Evolutionary conservation across 2,113 vertebrate genomes (phyloP).

Genomic region (Callospermophilus lateralis): DNA sequence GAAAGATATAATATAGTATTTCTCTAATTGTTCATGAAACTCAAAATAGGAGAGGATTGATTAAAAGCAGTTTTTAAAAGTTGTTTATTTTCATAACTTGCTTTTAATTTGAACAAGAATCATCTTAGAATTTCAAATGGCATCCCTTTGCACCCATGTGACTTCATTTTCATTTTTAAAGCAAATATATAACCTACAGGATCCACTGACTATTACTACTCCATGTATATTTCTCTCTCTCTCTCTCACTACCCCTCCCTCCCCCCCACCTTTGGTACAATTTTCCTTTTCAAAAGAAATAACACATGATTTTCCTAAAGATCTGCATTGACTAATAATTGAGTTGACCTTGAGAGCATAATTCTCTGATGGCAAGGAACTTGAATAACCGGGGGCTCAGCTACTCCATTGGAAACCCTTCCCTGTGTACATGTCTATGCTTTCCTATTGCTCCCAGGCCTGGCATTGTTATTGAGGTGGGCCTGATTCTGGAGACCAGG

Average conservation of each 20-base stretch:
- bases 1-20: background rate
- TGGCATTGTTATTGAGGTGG: background rate
- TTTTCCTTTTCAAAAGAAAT: constrained; percentile 34
- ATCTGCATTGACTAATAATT: background rate
- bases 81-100: constrained; percentile 36
- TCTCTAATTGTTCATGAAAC: background rate
- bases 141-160: background rate
- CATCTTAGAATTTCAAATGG: constrained; percentile 36
- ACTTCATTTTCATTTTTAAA: constrained; percentile 43
- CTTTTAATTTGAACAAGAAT: constrained; percentile 4
- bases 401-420: background rate
- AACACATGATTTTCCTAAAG: background rate
- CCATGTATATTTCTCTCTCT: background rate
- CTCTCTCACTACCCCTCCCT: background rate
- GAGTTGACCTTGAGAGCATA: background rate
- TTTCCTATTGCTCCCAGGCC: background rate
- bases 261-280: fast-evolving
- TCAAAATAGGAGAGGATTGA: constrained; percentile 9
- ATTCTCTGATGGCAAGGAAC: background rate
- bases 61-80: constrained; percentile 36
- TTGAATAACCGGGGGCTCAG: background rate
- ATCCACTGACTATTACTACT: background rate
- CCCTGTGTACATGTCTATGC: fast-evolving
- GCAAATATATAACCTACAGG: constrained; percentile 22
- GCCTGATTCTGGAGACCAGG: background rate